Conservation (phyloP, 2,113 vertebrate genomes). For the Nanorana parkeri region DNA sequence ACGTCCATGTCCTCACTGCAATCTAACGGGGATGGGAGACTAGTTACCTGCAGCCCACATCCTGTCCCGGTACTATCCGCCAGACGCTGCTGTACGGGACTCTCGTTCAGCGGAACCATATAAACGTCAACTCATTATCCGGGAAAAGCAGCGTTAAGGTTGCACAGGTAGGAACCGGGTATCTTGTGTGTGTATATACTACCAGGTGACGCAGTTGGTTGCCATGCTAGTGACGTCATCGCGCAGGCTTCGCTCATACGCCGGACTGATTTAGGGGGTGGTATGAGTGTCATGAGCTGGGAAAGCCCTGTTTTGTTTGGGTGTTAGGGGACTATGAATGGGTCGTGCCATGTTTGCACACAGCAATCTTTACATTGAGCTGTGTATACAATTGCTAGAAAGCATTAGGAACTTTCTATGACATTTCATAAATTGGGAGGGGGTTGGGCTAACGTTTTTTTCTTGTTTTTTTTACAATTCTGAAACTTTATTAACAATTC, state of each 20-base stretch:
- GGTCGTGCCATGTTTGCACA: no score
- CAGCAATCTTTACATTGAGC: no score
- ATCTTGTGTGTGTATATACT: neutral
- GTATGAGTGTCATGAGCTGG: no score
- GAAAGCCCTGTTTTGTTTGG: neutral
- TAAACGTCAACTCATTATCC: neutral
- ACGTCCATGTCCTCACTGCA: neutral
- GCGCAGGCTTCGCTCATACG: neutral
- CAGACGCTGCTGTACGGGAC: neutral
- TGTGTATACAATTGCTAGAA: no score
- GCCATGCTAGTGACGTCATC: constrained; percentile 13
- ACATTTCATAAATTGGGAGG: no score
- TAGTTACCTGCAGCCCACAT: neutral
- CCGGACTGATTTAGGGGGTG: neutral
- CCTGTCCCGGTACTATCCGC: neutral
- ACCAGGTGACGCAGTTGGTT: neutral
- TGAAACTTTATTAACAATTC: no score
- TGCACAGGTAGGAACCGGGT: neutral
- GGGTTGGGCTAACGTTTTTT: no score
- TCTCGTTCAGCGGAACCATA: neutral
- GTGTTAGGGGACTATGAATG: neutral
- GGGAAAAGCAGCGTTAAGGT: neutral
- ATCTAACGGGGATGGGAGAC: neutral
- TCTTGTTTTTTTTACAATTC: no score
- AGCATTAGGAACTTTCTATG: no score